phyloP scores from a whole-genome alignment of 2,797 vertebrate species.

The Hoplostethus mediterraneus region DNA sequence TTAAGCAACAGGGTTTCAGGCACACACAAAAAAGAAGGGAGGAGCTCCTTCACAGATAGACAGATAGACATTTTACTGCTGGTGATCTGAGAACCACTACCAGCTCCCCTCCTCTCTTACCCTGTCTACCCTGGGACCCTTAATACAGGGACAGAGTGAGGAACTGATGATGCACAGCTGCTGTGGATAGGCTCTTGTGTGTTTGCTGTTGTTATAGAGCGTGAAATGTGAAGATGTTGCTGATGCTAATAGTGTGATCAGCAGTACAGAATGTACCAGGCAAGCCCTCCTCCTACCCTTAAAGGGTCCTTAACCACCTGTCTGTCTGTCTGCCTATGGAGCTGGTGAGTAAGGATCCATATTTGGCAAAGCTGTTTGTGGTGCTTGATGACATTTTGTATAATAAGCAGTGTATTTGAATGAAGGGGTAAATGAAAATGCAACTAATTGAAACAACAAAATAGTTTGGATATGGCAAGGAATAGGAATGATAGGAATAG shows the following conservation, averaged over 20 bases:
- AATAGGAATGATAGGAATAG: background rate
- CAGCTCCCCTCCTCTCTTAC: background rate
- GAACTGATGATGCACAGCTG: slow-evolving; percentile 58
- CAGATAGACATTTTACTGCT: background rate
- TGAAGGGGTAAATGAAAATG: background rate
- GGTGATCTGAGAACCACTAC: slow-evolving; percentile 6
- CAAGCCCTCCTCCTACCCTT: slow-evolving; percentile 30
- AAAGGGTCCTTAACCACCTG: slow-evolving; percentile 44
- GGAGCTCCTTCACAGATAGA: background rate
- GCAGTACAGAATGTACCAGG: slow-evolving; percentile 35
- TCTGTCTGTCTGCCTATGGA: slow-evolving; percentile 5
- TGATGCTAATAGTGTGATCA: slow-evolving; percentile 63
- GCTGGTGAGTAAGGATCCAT: slow-evolving; percentile 47
- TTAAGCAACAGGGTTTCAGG: slow-evolving; percentile 6
- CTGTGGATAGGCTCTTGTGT: slow-evolving; percentile 51
- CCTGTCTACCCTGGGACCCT: background rate
- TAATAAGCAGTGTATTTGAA: background rate
- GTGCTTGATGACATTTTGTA: slow-evolving; percentile 29
- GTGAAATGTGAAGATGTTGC: slow-evolving; percentile 68
- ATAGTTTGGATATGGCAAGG: too few relatives aligned
- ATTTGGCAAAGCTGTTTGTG: slow-evolving; percentile 31
- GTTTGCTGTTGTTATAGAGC: slow-evolving; percentile 57
- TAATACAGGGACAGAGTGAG: slow-evolving; percentile 28
- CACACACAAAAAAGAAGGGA: slow-evolving; percentile 2
- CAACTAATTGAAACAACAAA: too few relatives aligned